Base-by-base conservation (phyloP, 2,113 vertebrate species). In the Pseudorectes ferrugineus region DNA sequence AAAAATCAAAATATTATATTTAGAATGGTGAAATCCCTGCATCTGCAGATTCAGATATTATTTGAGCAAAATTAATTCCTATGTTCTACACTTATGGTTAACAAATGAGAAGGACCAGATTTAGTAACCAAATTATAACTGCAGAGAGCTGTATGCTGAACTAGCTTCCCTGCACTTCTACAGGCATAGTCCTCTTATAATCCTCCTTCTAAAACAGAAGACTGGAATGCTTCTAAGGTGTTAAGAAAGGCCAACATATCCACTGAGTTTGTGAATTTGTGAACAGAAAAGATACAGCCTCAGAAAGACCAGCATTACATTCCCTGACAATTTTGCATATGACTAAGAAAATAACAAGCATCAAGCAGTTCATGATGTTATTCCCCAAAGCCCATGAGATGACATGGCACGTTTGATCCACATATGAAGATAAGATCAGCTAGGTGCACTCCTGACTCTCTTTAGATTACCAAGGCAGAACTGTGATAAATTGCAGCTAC, bases 1-100 rank as follows among this genome's bases (percentile, higher is more conserved):
- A 84, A 89, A 88, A 73, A 75, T 67, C 42, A 86, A 85, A 89
- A 58, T 40, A 58, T 54, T 86, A 35, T 33, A 21, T 74, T 92
- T 70, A 46, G 14, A 81, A 73, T 42, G 10, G 31, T 54, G 59
- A 82, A 70, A 70, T 51, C 43, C 62, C 55, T 81, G 51, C 20
- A 51, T 77, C 26, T 40, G 33, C 49, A 59, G 17, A 75, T 66
- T 74, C 26, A 89, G 40, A 15, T 67, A 54, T 24, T 86, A 57
- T 31, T 55, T 74, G 9, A 93, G 46, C 5, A 55, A 88, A 77
- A 90, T 40, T 2, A 73, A 68, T 52, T 57, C 35, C 19, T 58
- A 5, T 38, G 20, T 40, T 35, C 63, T 57, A 59, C 24, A 33
- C 4, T 49, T 76, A 63, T 0, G 0, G 51, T 67, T 91, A 74